Percentiles rank a stretch among this genome's conserved stretches.
Evolutionary conservation across 2,888 invertebrate genomes (phyloP).

Genomic region (Empis stercorea): DNA sequence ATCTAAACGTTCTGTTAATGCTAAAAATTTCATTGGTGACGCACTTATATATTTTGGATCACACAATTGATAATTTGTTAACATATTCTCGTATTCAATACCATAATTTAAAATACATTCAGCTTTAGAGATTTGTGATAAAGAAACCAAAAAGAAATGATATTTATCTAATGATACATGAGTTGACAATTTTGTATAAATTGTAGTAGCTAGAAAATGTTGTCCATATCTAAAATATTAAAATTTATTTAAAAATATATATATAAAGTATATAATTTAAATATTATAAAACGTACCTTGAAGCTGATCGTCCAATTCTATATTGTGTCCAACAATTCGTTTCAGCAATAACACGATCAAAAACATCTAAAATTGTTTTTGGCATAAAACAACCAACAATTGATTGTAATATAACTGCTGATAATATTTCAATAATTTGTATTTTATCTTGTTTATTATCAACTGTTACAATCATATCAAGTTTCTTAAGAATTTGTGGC

Average conservation of each 20-base stretch:
- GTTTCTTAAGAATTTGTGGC: slow-evolving; percentile 28
- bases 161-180: slow-evolving; percentile 75
- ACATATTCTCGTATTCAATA: slow-evolving; percentile 37
- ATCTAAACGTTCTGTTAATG: slow-evolving; percentile 39
- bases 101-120: slow-evolving; percentile 50
- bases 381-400: slow-evolving; percentile 58
- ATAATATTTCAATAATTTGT: slow-evolving; percentile 58
- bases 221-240: slow-evolving; percentile 52
- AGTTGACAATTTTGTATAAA: slow-evolving; percentile 49
- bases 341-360: slow-evolving; percentile 42
- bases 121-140: slow-evolving; percentile 63
- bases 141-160: slow-evolving; percentile 74
- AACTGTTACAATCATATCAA: slow-evolving; percentile 25
- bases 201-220: slow-evolving; percentile 52
- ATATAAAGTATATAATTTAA: background rate
- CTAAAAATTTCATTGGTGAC: slow-evolving; percentile 21
- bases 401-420: slow-evolving; percentile 73
- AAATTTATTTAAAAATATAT: background rate
- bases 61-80: slow-evolving; percentile 25
- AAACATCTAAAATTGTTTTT: slow-evolving; percentile 41
- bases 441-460: slow-evolving; percentile 31
- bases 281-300: slow-evolving; percentile 38
- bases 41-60: slow-evolving; percentile 23
- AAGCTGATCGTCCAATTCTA: slow-evolving; percentile 72
- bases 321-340: slow-evolving; percentile 76